These are phyloP conservation scores for Streptopelia turtur DNA, from an alignment of 2,797 vertebrate species.

Conservation along the genomic window DNA sequence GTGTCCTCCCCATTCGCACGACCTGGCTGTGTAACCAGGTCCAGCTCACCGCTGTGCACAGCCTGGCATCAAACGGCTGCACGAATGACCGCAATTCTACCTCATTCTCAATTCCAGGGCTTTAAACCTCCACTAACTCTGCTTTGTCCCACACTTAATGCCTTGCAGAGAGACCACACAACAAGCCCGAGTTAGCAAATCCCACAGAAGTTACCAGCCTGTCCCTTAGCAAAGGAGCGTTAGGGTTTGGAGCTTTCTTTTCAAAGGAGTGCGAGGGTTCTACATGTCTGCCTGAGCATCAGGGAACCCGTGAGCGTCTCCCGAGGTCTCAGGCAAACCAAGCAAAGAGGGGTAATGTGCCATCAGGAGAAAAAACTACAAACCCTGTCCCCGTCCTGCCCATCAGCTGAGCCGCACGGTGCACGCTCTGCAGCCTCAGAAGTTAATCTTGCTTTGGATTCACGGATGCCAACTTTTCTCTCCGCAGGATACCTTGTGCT, in stretches of 20 bases:
- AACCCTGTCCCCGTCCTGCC: neutral
- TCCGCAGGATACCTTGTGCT: neutral
- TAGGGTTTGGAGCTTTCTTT: neutral
- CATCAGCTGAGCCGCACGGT: neutral
- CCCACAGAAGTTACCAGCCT: neutral
- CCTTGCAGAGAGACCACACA: neutral
- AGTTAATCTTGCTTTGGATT: neutral
- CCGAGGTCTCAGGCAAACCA: neutral
- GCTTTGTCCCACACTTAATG: neutral
- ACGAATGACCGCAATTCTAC: neutral
- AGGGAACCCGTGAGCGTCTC: neutral
- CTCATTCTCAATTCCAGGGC: neutral
- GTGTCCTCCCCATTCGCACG: neutral
- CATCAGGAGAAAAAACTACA: neutral
- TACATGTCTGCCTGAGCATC: neutral
- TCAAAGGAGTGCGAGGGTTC: neutral
- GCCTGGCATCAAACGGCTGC: neutral
- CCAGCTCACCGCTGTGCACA: neutral
- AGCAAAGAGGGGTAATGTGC: neutral
- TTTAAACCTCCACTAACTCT: neutral
- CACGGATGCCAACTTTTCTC: neutral
- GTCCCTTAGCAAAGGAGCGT: neutral
- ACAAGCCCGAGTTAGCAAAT: accelerated
- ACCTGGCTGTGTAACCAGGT: neutral
- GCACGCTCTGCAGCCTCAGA: neutral